Percentiles rank a stretch among this genome's conserved stretches.
Evolutionary conservation across 2,797 vertebrate species (phyloP).

Genomic region (Gymnoscopelus microlampas): DNA sequence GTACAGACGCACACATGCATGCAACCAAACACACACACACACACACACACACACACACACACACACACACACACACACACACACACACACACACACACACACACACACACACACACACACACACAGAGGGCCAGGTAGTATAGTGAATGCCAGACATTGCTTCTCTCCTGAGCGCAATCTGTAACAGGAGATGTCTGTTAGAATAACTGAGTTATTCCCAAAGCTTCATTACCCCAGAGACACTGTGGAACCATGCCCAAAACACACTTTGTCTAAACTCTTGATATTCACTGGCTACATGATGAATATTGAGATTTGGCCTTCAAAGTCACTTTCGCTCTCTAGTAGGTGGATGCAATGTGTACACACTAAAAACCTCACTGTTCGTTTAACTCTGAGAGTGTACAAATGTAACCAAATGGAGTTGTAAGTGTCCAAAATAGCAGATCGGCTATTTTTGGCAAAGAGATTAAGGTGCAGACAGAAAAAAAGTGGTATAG

Average conservation of each 20-base stretch:
- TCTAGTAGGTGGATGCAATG: slow-evolving; percentile 31
- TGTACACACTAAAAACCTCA: too few species aligned
- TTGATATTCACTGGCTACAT: slow-evolving; percentile 36
- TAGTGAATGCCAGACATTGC: slow-evolving; percentile 69
- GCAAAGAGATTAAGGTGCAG: too few species aligned
- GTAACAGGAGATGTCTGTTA: slow-evolving; percentile 77
- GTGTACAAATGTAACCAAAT: too few species aligned
- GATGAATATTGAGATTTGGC: slow-evolving; percentile 47
- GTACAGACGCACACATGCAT: slow-evolving; percentile 25
- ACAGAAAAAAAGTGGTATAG: too few species aligned
- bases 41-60: slow-evolving; percentile 21
- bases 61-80: slow-evolving; percentile 8
- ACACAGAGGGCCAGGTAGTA: slow-evolving; percentile 66
- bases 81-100: slow-evolving; percentile 13
- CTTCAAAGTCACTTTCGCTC: slow-evolving; percentile 55
- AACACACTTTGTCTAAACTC: slow-evolving; percentile 54
- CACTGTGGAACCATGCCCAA: slow-evolving; percentile 57
- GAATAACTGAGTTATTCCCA: slow-evolving; percentile 73
- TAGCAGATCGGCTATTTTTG: too few species aligned
- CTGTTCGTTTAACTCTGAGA: too few species aligned
- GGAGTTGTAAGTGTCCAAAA: too few species aligned
- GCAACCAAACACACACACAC: slow-evolving; percentile 20
- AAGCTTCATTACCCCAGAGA: slow-evolving; percentile 61
- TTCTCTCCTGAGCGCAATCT: slow-evolving; percentile 77
- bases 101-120: not conserved